Base-by-base conservation (phyloP, 2,113 vertebrate genomes). In the Polypterus bichir region DNA sequence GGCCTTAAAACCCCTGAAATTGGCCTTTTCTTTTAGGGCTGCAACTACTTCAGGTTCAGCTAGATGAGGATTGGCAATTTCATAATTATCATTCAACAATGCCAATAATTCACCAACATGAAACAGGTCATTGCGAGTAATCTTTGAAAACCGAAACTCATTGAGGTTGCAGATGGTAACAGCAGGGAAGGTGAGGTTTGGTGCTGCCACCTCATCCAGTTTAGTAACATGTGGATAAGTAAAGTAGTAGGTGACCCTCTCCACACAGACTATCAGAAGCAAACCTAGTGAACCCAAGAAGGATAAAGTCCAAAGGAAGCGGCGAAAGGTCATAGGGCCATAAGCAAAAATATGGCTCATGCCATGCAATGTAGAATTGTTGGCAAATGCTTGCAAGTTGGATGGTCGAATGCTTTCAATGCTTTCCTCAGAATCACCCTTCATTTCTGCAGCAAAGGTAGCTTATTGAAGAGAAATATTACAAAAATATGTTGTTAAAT, bases 91-190 rank as follows among this genome's bases (percentile, higher is more conserved):
- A 51, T 90, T 84, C 44, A 92, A 87, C 71, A 93, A 80, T 3
- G 88, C 89, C 69, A 93, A 82, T 64, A 93, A 80, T 74, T 88
- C 87, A 5, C 89, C 91, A 5, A 87, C 90, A 9, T 92, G 91
- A 80, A 88, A 93, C 60, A 93, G 83, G 76, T 92, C 91, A 63
- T 92, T 91, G 68, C 74, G 84, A 64, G 87, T 88, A 77, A 92
- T 85, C 76, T 79, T 85, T 70, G 89, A 89, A 83, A 91, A 90
- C 67, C 91, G 89, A 69, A 91, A 90, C 74, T 89, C 87, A 7
- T 93, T 93, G 72, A 92, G 88, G 79, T 93, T 93, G 75, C 91
- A 92, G 77, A 93, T 81, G 69, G 91, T 93, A 65, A 92, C 71
- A 3, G 90, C 80, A 1, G 91, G 91, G 75, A 93, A 92, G 64